These are phyloP conservation scores for Hyperoplus immaculatus DNA, from an alignment of 2,797 vertebrate species.

Conservation along the genomic window DNA sequence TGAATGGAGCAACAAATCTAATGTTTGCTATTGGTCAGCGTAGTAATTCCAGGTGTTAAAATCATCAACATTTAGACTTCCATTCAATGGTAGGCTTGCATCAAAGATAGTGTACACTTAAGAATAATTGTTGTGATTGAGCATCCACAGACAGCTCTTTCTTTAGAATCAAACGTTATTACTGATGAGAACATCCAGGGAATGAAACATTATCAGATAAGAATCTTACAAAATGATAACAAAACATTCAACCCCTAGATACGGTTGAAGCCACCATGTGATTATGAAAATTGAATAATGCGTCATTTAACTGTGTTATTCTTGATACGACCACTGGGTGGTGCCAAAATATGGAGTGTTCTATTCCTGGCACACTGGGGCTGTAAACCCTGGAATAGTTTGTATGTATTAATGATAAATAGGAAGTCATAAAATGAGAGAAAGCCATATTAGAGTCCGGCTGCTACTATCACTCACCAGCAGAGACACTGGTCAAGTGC, in stretches of 20 bases:
- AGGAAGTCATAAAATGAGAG: not conserved
- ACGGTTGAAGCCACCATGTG: not conserved
- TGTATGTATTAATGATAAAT: not conserved
- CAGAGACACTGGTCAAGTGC: not conserved
- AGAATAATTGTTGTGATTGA: not conserved
- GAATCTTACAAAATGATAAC: not conserved
- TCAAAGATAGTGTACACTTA: not conserved
- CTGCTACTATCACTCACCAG: conserved; percentile 21
- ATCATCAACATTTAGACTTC: too few species aligned
- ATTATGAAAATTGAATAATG: not conserved
- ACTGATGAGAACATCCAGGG: not conserved
- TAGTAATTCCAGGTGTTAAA: not conserved
- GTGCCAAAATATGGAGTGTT: not conserved
- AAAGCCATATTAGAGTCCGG: conserved; percentile 1
- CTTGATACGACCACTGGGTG: not conserved
- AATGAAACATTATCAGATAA: not conserved
- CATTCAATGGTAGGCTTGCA: not conserved
- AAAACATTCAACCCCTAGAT: not conserved
- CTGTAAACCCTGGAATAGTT: not conserved
- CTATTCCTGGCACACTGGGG: not conserved
- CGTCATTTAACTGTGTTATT: not conserved
- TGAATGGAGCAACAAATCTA: not conserved
- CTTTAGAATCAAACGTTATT: not conserved
- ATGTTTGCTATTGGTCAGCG: not conserved
- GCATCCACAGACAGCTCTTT: not conserved